Evolutionary conservation across 2,888 invertebrate species (phyloP).

Genomic region (Cheilosia soror): DNA sequence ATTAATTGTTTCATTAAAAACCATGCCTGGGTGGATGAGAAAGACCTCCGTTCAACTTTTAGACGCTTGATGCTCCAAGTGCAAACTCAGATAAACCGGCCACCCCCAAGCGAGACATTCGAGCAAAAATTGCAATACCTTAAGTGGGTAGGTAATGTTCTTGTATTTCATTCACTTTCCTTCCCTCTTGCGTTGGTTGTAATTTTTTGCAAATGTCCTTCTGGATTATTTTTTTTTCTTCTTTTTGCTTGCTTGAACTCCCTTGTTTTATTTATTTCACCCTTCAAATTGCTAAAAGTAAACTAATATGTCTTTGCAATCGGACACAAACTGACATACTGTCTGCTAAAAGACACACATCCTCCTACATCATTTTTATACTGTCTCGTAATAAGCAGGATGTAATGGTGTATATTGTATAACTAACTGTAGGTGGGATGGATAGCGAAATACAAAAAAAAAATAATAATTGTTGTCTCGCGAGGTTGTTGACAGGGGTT

Average conservation of each 20-base stretch:
- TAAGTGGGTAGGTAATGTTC: background rate
- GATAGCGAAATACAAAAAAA: constrained; percentile 4
- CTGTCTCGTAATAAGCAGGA: background rate
- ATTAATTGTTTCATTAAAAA: constrained; percentile 43
- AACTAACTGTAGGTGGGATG: constrained; percentile 1
- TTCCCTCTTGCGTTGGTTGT: background rate
- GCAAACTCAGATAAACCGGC: background rate
- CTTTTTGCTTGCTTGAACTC: background rate
- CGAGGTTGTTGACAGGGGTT: constrained; percentile 53
- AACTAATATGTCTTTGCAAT: constrained; percentile 43
- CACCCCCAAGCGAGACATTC: constrained; percentile 20
- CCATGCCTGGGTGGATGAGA: background rate
- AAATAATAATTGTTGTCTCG: constrained; percentile 12
- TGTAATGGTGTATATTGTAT: background rate
- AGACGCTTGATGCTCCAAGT: too few species aligned
- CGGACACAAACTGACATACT: constrained; percentile 54
- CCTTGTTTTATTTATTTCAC: constrained; percentile 28
- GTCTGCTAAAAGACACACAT: constrained; percentile 26
- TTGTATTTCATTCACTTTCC: background rate
- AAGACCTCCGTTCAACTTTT: too few species aligned
- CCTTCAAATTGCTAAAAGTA: constrained; percentile 39
- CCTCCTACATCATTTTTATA: background rate
- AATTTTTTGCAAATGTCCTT: constrained; percentile 8
- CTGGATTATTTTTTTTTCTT: background rate
- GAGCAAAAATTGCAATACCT: constrained; percentile 20